phyloP scores from a whole-genome alignment of 2,113 vertebrate species.

The Sardina pilchardus region DNA sequence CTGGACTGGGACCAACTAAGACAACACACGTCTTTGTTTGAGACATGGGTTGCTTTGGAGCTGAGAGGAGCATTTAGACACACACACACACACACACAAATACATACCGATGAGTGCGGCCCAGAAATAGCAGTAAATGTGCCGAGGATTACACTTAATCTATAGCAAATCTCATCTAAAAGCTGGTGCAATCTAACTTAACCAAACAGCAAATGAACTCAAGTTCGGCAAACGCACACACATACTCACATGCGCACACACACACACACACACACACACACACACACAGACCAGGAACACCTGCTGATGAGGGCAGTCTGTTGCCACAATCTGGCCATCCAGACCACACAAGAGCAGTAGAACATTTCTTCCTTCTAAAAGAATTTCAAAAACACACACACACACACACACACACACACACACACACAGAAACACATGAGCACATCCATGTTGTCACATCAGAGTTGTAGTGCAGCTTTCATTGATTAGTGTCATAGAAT shows the following conservation, averaged over 20 bases:
- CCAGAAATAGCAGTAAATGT: neutral
- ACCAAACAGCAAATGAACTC: neutral
- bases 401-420: conserved; percentile 44
- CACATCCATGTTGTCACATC: conserved; percentile 14
- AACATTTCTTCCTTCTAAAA: conserved; percentile 16
- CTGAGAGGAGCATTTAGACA: conserved; percentile 14
- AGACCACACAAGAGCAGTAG: neutral
- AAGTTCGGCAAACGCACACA: neutral
- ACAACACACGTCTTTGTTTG: conserved; percentile 22
- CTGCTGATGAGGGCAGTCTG: conserved; percentile 41
- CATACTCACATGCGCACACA: no score
- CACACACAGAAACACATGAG: conserved; percentile 25
- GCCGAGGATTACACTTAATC: neutral
- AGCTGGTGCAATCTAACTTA: neutral
- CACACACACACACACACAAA: neutral
- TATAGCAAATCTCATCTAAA: neutral
- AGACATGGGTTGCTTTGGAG: conserved; percentile 22
- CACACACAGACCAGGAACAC: conserved; percentile 12
- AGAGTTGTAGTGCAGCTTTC: conserved; percentile 58
- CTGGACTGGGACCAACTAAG: conserved; percentile 35
- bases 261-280: conserved; percentile 22
- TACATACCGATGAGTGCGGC: neutral
- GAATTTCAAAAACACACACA: conserved; percentile 46
- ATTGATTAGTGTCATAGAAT: conserved; percentile 47
- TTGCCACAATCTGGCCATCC: conserved; percentile 9